phyloP scores from a whole-genome alignment of 1,140 invertebrate species.

The Aleiodes sp. region DNA sequence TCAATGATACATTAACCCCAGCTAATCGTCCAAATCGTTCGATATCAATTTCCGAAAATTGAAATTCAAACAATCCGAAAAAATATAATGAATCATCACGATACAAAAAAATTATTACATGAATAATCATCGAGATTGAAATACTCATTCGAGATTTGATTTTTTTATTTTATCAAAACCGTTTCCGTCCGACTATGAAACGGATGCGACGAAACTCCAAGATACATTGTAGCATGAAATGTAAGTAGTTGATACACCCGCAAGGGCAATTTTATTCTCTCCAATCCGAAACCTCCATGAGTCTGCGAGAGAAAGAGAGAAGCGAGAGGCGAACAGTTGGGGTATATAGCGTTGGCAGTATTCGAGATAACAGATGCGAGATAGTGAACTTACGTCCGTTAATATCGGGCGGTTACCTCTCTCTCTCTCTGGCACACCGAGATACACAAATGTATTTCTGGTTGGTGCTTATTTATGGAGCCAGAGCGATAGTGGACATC shows the following conservation, averaged over 20 bases:
- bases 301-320: background rate
- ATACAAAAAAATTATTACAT: too few relatives aligned
- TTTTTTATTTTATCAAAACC: background rate
- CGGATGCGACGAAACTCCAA: background rate
- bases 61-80: too few relatives aligned
- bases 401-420: slow-evolving; percentile 39
- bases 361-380: slow-evolving; percentile 47
- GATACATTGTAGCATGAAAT: background rate
- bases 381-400: slow-evolving; percentile 44
- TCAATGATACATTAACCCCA: too few relatives aligned
- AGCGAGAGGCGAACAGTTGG: background rate
- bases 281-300: background rate
- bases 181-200: background rate
- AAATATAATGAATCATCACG: too few relatives aligned
- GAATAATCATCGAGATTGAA: background rate
- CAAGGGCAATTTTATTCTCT: too few relatives aligned
- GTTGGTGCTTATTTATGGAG: slow-evolving; percentile 51
- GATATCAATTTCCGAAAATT: too few relatives aligned
- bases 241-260: slow-evolving; percentile 9
- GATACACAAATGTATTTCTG: slow-evolving; percentile 55
- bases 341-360: slow-evolving; percentile 30
- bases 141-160: background rate
- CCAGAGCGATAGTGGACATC: slow-evolving; percentile 44
- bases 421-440: too few relatives aligned
- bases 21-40: too few relatives aligned